These are phyloP conservation scores for Drosophila formosana DNA, from an alignment of 2,888 invertebrate genomes.

Conservation along the genomic window DNA sequence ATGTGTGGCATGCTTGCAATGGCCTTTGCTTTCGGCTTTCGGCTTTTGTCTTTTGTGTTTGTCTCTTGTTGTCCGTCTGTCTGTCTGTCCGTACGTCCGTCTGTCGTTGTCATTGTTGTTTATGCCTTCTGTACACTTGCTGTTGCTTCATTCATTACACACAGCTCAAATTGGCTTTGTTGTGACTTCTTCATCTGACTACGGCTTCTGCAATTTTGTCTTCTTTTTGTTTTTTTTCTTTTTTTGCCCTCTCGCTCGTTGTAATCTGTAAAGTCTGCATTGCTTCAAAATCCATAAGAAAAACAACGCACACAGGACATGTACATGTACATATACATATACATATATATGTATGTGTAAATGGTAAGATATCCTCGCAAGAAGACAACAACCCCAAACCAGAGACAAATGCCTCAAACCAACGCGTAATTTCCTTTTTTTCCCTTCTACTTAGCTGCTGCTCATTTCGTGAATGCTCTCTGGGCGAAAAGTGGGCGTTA, in stretches of 20 bases:
- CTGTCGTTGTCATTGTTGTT: conserved; percentile 2
- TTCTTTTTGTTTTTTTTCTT: conserved; percentile 1
- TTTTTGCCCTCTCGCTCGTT: conserved; percentile 32
- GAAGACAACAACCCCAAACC: conserved; percentile 47
- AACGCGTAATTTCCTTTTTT: conserved; percentile 64
- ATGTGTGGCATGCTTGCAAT: conserved; percentile 4
- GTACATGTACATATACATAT: neutral
- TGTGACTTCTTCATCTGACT: conserved; percentile 56
- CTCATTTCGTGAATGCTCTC: conserved; percentile 24
- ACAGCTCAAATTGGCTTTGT: conserved; percentile 69
- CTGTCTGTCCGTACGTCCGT: too few relatives aligned
- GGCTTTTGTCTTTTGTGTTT: conserved; percentile 7
- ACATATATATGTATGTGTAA: neutral
- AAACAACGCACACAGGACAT: conserved; percentile 6
- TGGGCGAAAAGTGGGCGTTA: neutral
- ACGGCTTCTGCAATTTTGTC: conserved; percentile 17
- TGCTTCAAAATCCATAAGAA: conserved; percentile 66
- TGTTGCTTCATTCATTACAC: conserved; percentile 66
- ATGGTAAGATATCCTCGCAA: neutral
- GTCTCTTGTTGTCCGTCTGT: conserved; percentile 13
- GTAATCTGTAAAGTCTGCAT: conserved; percentile 76
- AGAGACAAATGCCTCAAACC: conserved; percentile 48
- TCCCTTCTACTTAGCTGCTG: conserved; percentile 24
- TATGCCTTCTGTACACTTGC: neutral
- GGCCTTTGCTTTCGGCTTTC: conserved; percentile 9